A percentile compares a stretch with the other conserved stretches of the same genome.
Evolutionary conservation across 2,797 vertebrate species (phyloP).

Genomic region (Chrosomus eos): DNA sequence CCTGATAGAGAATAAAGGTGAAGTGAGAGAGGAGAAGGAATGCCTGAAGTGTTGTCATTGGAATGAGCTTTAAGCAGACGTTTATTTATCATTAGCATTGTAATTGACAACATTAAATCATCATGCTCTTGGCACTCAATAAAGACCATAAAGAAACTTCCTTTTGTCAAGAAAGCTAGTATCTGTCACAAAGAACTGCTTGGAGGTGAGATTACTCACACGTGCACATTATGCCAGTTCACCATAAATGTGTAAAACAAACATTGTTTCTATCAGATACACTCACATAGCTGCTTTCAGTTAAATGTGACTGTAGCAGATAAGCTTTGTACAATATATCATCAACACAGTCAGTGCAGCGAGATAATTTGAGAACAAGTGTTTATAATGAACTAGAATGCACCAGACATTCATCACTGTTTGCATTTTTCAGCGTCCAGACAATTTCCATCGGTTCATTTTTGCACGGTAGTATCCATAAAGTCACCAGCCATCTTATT

Average conservation of each 20-base stretch:
- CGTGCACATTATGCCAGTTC: not conserved
- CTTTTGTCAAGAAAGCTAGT: constrained; percentile 4
- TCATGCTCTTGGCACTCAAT: not conserved
- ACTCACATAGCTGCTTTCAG: not conserved
- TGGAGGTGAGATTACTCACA: not conserved
- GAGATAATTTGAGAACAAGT: constrained; percentile 16
- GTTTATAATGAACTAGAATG: not conserved
- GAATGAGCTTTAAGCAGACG: not conserved
- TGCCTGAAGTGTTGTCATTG: constrained; percentile 9
- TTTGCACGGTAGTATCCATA: not conserved
- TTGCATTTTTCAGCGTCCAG: not conserved
- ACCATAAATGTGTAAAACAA: not conserved
- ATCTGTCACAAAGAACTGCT: not conserved
- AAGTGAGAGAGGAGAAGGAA: constrained; percentile 4
- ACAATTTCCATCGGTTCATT: not conserved
- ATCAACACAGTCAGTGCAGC: constrained; percentile 3
- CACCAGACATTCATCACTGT: constrained; percentile 23
- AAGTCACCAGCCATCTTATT: not conserved
- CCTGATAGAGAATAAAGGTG: constrained; percentile 12
- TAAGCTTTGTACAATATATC: constrained; percentile 19
- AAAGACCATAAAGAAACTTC: not conserved
- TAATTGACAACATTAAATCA: constrained; percentile 26
- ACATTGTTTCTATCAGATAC: constrained; percentile 19
- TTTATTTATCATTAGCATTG: constrained; percentile 27
- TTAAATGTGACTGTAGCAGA: constrained; percentile 21